phyloP scores from a whole-genome alignment of 2,888 invertebrate species.

The Volucella inanis region DNA sequence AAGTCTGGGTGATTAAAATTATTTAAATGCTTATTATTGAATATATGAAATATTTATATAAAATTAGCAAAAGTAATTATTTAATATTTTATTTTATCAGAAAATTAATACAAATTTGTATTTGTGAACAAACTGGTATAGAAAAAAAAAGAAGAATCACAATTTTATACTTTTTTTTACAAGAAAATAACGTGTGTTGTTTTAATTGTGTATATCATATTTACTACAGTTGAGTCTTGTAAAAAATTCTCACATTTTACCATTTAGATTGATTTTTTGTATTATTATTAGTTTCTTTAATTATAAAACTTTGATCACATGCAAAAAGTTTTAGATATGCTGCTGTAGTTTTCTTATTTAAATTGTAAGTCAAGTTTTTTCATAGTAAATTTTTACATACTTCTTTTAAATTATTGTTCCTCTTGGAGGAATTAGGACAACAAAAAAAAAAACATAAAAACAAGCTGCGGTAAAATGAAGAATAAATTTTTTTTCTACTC shows the following conservation, averaged over 20 bases:
- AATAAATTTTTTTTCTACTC: background rate
- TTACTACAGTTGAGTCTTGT: slow-evolving; percentile 27
- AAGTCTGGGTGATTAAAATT: background rate
- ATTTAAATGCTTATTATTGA: background rate
- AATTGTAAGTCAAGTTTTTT: background rate
- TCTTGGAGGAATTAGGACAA: background rate
- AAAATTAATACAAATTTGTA: slow-evolving; percentile 3
- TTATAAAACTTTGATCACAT: slow-evolving; percentile 39
- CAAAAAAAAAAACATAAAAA: background rate
- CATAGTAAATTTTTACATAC: background rate
- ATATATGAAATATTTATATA: background rate
- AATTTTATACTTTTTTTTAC: slow-evolving; percentile 20
- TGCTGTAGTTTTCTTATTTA: slow-evolving; percentile 4
- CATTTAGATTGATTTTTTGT: slow-evolving; percentile 2
- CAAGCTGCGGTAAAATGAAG: slow-evolving; percentile 1
- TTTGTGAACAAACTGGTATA: background rate
- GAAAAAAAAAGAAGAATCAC: slow-evolving; percentile 19
- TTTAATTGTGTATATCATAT: slow-evolving; percentile 19
- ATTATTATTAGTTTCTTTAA: background rate
- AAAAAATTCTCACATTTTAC: slow-evolving; percentile 9
- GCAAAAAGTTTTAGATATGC: slow-evolving; percentile 34
- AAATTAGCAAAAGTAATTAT: slow-evolving; percentile 11
- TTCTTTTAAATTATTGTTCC: background rate
- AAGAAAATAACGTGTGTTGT: slow-evolving; percentile 28
- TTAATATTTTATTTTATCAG: slow-evolving; percentile 9